These are phyloP conservation scores for Rhabdomys pumilio DNA, from an alignment of 2,797 vertebrate genomes.

Conservation along the genomic window DNA sequence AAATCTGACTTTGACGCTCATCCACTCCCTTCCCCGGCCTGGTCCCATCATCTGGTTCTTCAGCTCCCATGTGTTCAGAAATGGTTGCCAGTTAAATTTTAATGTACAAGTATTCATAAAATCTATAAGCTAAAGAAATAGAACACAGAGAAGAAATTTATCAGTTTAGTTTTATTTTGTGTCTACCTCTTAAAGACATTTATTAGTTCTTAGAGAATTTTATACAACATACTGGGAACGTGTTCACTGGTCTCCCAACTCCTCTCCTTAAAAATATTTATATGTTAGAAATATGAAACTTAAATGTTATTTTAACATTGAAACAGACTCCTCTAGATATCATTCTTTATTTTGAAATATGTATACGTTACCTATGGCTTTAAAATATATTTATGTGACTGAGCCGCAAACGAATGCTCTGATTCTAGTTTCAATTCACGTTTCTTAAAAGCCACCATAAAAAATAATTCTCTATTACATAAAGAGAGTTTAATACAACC, in stretches of 20 bases:
- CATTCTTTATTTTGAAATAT: constrained; percentile 67
- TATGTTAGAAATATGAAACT: constrained; percentile 55
- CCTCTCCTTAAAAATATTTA: constrained; percentile 2
- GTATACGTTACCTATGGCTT: not conserved
- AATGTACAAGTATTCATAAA: constrained; percentile 31
- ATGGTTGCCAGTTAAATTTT: constrained; percentile 51
- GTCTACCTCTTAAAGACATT: not conserved
- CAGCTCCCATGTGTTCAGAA: constrained; percentile 48
- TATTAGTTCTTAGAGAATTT: not conserved
- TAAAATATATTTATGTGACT: constrained; percentile 50
- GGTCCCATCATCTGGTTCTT: constrained; percentile 16
- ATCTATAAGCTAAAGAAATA: constrained; percentile 21
- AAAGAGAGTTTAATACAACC: constrained; percentile 25
- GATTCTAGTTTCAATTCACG: constrained; percentile 26
- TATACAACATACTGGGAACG: not conserved
- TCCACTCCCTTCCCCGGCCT: not conserved
- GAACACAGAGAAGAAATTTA: not conserved
- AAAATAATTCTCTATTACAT: not conserved
- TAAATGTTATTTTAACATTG: constrained; percentile 61
- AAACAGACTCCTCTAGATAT: constrained; percentile 12
- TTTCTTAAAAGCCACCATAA: not conserved
- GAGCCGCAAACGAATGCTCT: constrained; percentile 9
- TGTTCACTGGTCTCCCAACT: not conserved
- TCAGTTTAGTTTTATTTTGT: not conserved
- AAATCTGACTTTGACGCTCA: constrained; percentile 56